These are phyloP conservation scores for Monarcha castaneiventris DNA, from an alignment of 2,113 vertebrate species.

Conservation along the genomic window DNA sequence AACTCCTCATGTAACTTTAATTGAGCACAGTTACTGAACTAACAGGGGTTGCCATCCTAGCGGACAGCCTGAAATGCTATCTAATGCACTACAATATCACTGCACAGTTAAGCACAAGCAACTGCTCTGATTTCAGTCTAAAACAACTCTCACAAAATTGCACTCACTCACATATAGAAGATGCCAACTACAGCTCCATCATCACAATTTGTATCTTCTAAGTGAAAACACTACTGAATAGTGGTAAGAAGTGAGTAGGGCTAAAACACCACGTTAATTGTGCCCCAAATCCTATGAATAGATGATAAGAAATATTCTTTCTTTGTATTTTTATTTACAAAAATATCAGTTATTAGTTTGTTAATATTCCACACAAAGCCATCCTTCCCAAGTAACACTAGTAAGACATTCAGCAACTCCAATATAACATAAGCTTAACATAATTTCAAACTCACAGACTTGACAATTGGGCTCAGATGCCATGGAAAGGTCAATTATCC, in stretches of 20 bases:
- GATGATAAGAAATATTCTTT: background rate
- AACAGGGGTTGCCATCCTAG: background rate
- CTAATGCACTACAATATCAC: background rate
- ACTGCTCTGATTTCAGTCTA: conserved; percentile 2
- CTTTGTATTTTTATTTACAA: background rate
- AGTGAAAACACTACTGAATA: background rate
- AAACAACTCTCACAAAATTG: background rate
- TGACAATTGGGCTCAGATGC: background rate
- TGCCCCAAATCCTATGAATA: background rate
- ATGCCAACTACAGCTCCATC: background rate
- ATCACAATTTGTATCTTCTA: background rate
- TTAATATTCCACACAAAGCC: background rate
- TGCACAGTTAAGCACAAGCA: background rate
- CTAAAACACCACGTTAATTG: background rate
- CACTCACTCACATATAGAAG: background rate
- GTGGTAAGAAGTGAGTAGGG: background rate
- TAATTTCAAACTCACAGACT: conserved; percentile 24
- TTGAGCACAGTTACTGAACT: background rate
- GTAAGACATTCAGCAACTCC: background rate
- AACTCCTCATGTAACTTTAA: conserved; percentile 45
- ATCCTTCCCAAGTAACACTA: background rate
- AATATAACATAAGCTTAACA: background rate
- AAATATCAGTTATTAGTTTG: background rate
- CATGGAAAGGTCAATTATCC: conserved; percentile 19
- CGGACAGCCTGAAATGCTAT: conserved; percentile 1